These are phyloP conservation scores for Lates calcarifer DNA, from an alignment of 2,113 vertebrate species.

Conservation along the genomic window DNA sequence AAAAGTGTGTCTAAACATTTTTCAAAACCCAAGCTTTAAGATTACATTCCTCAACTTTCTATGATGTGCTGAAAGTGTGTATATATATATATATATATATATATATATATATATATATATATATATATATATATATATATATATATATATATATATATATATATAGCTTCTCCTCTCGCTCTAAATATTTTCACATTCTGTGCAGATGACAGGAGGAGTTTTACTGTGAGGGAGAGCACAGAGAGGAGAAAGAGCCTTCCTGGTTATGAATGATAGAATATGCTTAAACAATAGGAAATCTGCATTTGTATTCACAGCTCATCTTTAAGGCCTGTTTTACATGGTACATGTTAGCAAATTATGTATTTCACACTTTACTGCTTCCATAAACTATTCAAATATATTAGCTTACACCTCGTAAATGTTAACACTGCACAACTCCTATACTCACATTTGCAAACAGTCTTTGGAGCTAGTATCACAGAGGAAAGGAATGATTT, in stretches of 20 bases:
- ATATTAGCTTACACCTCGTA: constrained; percentile 83
- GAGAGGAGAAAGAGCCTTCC: constrained; percentile 24
- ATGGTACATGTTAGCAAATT: constrained; percentile 83
- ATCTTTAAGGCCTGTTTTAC: constrained; percentile 82
- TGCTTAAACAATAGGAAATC: constrained; percentile 60
- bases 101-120: neutral
- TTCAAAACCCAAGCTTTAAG: no score
- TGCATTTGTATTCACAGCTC: constrained; percentile 84
- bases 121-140: neutral
- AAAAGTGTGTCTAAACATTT: neutral
- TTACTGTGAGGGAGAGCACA: constrained; percentile 33
- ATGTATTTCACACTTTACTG: constrained; percentile 85
- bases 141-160: neutral
- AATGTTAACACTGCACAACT: constrained; percentile 77
- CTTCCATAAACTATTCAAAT: constrained; percentile 85
- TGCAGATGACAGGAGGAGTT: constrained; percentile 18
- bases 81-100: neutral
- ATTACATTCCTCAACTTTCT: neutral
- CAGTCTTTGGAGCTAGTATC: constrained; percentile 52
- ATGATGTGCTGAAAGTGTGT: neutral
- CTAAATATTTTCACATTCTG: constrained; percentile 1
- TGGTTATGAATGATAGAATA: constrained; percentile 62
- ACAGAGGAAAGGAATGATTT: constrained; percentile 80
- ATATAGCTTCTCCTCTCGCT: neutral
- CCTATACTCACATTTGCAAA: constrained; percentile 55